phyloP scores from a whole-genome alignment of 2,113 vertebrate species.

The Mus musculus region DNA sequence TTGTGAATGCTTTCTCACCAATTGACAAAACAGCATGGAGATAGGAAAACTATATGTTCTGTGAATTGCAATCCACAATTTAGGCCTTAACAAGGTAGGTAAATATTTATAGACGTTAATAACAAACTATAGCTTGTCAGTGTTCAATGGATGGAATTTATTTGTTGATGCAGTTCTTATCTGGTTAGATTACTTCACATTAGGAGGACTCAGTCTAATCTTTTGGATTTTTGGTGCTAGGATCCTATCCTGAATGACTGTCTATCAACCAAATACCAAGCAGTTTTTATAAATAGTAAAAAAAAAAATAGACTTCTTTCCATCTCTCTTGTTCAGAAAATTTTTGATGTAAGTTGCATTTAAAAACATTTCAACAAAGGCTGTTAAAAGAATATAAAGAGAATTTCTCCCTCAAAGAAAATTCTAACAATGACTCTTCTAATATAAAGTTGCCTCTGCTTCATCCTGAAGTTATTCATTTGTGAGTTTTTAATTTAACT shows the following conservation, averaged over 20 bases:
- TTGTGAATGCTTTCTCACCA: conserved; percentile 15
- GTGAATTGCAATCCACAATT: not conserved
- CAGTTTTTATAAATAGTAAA: not conserved
- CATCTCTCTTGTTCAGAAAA: not conserved
- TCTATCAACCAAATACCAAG: not conserved
- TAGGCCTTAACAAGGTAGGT: not conserved
- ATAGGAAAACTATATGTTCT: not conserved
- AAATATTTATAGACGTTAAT: not conserved
- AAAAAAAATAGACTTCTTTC: conserved; percentile 20
- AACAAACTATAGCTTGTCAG: not conserved
- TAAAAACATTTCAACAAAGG: not conserved
- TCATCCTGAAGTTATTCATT: not conserved
- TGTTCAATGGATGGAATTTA: not conserved
- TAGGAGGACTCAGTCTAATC: not conserved
- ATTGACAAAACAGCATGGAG: not conserved
- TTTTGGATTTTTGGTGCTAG: not conserved
- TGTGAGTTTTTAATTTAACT: conserved; percentile 1
- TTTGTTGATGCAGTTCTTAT: not conserved
- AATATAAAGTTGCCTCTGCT: not conserved
- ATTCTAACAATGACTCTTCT: not conserved
- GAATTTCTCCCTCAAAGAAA: not conserved
- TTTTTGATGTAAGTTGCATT: not conserved
- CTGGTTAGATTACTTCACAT: not conserved
- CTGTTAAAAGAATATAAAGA: not conserved
- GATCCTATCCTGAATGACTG: not conserved